Percentiles rank a stretch among this genome's conserved stretches.
phyloP scores from a whole-genome alignment of 2,888 invertebrate genomes.

The Cosmia trapezina region DNA sequence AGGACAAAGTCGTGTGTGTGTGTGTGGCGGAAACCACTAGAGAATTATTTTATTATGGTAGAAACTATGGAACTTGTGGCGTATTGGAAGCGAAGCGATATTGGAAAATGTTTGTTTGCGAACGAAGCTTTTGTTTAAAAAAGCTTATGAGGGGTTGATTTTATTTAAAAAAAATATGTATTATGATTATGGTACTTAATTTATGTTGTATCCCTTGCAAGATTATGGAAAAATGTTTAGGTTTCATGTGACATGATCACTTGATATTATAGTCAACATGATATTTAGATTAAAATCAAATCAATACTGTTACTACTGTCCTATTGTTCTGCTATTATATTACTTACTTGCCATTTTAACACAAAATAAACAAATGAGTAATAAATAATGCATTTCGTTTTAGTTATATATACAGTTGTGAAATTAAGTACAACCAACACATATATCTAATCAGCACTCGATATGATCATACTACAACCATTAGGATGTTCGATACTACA shows the following conservation, averaged over 20 bases:
- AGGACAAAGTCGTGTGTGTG: slow-evolving; percentile 66
- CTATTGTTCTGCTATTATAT: neutral
- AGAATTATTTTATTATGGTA: slow-evolving; percentile 64
- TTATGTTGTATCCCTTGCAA: neutral
- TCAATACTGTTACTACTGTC: neutral
- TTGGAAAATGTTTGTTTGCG: neutral
- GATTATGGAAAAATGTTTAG: neutral
- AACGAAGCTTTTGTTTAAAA: neutral
- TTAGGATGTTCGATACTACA: slow-evolving; percentile 18
- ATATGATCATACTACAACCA: slow-evolving; percentile 1
- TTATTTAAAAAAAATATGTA: neutral
- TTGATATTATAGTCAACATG: neutral
- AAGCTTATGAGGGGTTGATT: neutral
- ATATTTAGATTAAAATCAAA: neutral
- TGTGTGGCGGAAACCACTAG: slow-evolving; percentile 74
- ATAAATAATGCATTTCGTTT: neutral
- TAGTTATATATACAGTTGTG: slow-evolving; percentile 20
- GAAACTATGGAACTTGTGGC: slow-evolving; percentile 64
- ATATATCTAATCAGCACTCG: slow-evolving; percentile 4
- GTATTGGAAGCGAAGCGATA: slow-evolving; percentile 64
- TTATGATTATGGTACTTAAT: neutral
- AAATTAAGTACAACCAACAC: slow-evolving; percentile 2
- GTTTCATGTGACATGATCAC: too few species aligned
- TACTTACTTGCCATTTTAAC: neutral
- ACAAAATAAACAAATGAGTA: slow-evolving; percentile 6